Evolutionary conservation across 2,888 invertebrate species (phyloP).

Genomic region (Oligia fasciuncula): DNA sequence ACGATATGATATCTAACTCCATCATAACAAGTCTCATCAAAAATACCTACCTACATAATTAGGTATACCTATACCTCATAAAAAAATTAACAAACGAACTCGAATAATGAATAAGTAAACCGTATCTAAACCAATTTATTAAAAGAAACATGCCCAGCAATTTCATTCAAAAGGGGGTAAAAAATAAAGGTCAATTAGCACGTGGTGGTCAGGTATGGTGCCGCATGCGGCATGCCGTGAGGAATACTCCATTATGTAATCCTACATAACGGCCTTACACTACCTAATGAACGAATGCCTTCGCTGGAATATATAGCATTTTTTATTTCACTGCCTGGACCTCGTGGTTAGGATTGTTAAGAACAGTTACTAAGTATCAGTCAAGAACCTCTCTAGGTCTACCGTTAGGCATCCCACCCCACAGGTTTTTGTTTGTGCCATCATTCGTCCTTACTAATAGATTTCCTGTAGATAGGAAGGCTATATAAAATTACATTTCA

Average conservation of each 20-base stretch:
- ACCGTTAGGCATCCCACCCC: conserved; percentile 69
- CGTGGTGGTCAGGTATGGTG: conserved; percentile 5
- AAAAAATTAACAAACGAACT: background rate
- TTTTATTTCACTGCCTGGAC: conserved; percentile 66
- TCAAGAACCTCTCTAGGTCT: conserved; percentile 57
- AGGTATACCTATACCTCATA: background rate
- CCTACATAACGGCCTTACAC: conserved; percentile 36
- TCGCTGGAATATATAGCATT: conserved; percentile 56
- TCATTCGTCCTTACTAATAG: conserved; percentile 55
- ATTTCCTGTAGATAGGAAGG: conserved; percentile 16
- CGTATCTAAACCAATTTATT: background rate
- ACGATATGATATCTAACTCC: background rate
- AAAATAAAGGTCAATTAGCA: conserved; percentile 44
- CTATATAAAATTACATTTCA: background rate
- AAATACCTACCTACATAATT: background rate
- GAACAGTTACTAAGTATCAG: conserved; percentile 71
- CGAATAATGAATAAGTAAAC: background rate
- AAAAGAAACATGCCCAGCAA: background rate
- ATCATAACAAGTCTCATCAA: background rate
- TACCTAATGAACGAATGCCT: conserved; percentile 44
- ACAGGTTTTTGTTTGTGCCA: conserved; percentile 52
- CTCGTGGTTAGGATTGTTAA: conserved; percentile 72
- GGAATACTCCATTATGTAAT: conserved; percentile 27
- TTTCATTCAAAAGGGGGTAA: conserved; percentile 9
- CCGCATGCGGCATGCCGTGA: conserved; percentile 2